Evolutionary conservation across 2,113 vertebrate genomes (phyloP), one percentile per base, ranked within the genome.

Genomic region (Onychostoma macrolepis): DNA sequence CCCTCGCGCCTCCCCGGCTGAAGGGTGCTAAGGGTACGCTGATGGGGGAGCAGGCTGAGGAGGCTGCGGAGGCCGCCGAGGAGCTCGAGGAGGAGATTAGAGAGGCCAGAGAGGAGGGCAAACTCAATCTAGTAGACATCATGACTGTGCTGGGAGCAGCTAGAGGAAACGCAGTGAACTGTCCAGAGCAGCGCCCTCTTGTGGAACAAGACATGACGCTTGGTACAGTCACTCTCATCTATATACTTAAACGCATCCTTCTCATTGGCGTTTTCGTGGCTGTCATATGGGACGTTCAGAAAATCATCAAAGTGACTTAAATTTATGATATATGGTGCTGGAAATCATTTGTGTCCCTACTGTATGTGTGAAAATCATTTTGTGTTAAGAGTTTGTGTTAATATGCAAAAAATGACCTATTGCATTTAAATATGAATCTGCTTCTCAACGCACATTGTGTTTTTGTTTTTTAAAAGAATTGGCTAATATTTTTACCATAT

Each of bases 61-160:
- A 95, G 80, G 91, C 90, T 0, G 91, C 93, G 1, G 95, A 96
- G 83, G 94, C 92, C 0, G 91, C 91, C 0, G 92, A 92, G 89
- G 95, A 96, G 93, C 89, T 96, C 48, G 89, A 92, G 19, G 94
- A 95, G 79, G 94, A 94, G 81, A 88, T 95, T 38, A 89, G 88
- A 58, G 95, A 95, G 90, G 94, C 94, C 83, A 93, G 93, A 76
- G 94, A 95, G 74, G 95, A 96, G 45, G 94, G 93, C 17, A 95
- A 94, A 72, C 95, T 97, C 12, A 98, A 97, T 0, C 93, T 99
- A 0, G 92, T 99, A 0, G 98, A 99, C 80, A 98, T 99, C 93
- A 99, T 99, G 98, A 98, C 97, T 0, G 91, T 99, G 88, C 89
- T 99, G 89, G 97, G 97, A 4, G 97, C 97, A 4, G 93, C 94